A percentile compares a stretch with the other conserved stretches of the same genome.
These are phyloP conservation scores for Venusia cambrica DNA, from an alignment of 2,888 invertebrate species.

Conservation along the genomic window DNA sequence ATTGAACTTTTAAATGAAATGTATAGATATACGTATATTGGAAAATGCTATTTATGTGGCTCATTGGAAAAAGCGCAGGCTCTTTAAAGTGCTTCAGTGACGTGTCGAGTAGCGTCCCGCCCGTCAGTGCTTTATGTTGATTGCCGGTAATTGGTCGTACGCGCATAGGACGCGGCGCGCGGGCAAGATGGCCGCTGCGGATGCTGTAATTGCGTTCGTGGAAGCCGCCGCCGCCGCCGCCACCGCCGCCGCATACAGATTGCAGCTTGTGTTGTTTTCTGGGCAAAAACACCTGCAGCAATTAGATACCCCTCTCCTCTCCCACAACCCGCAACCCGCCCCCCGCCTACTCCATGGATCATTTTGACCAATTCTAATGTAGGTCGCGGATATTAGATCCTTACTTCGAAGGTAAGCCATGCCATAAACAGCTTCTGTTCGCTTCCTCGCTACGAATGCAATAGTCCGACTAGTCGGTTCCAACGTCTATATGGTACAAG, in stretches of 20 bases:
- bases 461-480: constrained; percentile 4
- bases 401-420: constrained; percentile 1
- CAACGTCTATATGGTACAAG: neutral
- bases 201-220: constrained; percentile 74
- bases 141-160: constrained; percentile 55
- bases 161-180: constrained; percentile 40
- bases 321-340: constrained; percentile 10
- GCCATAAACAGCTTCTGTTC: neutral
- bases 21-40: no score
- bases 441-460: constrained; percentile 10
- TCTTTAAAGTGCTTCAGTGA: no score
- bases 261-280: constrained; percentile 47
- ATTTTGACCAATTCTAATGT: constrained; percentile 7
- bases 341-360: constrained; percentile 11
- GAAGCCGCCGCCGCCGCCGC: constrained; percentile 46
- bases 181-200: constrained; percentile 71
- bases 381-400: constrained; percentile 1
- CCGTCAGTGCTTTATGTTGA: constrained; percentile 48
- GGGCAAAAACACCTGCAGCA: constrained; percentile 58
- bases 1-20: no score
- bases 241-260: constrained; percentile 68
- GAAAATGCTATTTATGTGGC: neutral
- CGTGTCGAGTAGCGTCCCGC: constrained; percentile 2
- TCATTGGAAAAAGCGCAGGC: no score
- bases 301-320: constrained; percentile 43